Conservation (phyloP, 1,140 invertebrate genomes). For the Rhagoletis pomonella region DNA sequence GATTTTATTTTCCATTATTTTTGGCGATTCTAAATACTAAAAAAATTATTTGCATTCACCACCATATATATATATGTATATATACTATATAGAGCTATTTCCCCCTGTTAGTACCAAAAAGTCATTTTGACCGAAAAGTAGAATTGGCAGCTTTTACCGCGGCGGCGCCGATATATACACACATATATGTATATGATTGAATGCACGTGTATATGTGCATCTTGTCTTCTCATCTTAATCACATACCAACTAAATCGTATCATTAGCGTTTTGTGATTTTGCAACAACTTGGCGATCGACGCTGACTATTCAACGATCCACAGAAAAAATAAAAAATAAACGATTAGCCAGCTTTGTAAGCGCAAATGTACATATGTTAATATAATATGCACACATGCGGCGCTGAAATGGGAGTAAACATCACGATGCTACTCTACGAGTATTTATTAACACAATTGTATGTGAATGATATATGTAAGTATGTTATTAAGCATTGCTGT, state of each 20-base stretch:
- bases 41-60: too few species aligned
- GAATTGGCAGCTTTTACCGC: too few species aligned
- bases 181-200: neutral
- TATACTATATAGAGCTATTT: too few species aligned
- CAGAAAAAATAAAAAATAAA: slow-evolving; percentile 1
- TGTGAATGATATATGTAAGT: slow-evolving; percentile 40
- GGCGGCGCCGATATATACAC: neutral
- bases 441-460: neutral
- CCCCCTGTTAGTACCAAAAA: too few species aligned
- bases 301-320: slow-evolving; percentile 21
- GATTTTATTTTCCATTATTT: too few species aligned
- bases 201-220: neutral
- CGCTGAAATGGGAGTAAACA: neutral
- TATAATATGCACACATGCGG: neutral
- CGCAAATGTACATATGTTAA: neutral
- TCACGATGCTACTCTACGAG: neutral
- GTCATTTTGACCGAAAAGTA: too few species aligned
- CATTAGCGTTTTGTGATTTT: slow-evolving; percentile 41
- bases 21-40: too few species aligned
- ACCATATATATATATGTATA: too few species aligned
- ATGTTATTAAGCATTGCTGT: slow-evolving; percentile 43
- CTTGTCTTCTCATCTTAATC: slow-evolving; percentile 25
- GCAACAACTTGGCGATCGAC: slow-evolving; percentile 22
- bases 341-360: slow-evolving; percentile 21
- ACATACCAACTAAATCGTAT: slow-evolving; percentile 37